phyloP scores from a whole-genome alignment of 2,797 vertebrate species.

The Heliangelus exortis region DNA sequence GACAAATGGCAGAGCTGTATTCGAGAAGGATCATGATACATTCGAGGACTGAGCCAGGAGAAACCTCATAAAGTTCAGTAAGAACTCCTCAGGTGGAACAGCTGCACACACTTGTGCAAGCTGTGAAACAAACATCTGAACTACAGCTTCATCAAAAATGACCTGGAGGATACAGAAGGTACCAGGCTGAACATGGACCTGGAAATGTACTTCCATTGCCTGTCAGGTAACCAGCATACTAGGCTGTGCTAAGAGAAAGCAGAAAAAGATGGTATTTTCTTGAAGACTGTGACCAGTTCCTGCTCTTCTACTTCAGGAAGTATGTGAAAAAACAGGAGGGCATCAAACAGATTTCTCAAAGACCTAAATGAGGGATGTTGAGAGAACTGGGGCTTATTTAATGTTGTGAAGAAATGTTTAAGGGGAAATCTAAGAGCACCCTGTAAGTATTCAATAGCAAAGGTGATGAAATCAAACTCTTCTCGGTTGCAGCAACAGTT shows the following conservation, averaged over 20 bases:
- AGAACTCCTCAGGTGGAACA: neutral
- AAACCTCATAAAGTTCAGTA: neutral
- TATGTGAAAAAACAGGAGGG: neutral
- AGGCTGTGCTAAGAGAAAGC: neutral
- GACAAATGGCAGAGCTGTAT: neutral
- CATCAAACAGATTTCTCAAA: neutral
- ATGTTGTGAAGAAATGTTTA: neutral
- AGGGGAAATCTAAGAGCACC: neutral
- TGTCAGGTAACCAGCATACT: slow-evolving; percentile 1
- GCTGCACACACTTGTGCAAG: neutral
- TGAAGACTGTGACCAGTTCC: neutral
- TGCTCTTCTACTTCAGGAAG: neutral
- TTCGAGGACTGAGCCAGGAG: neutral
- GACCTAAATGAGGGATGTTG: neutral
- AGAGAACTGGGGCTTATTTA: neutral
- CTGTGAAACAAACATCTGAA: neutral
- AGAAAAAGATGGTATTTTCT: neutral
- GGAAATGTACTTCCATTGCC: neutral
- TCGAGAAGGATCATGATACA: neutral
- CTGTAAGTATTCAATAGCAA: neutral
- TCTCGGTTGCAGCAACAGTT: neutral
- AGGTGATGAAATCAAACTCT: neutral
- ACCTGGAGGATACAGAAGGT: neutral
- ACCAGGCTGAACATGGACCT: neutral
- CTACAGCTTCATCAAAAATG: neutral